Conservation (phyloP, 2,888 invertebrate genomes). For the Nemapogon koenigi region DNA sequence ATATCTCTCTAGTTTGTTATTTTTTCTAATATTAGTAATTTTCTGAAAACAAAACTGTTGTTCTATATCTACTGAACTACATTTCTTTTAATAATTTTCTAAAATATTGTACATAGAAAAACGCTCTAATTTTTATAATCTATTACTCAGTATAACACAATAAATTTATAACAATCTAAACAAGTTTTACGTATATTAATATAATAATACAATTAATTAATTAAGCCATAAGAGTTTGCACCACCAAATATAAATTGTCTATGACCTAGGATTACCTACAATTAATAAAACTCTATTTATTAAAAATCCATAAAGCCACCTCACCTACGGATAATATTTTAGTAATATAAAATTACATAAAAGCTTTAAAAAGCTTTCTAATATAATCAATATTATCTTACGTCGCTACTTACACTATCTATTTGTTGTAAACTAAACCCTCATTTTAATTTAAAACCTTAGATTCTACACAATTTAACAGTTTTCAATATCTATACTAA, state of each 20-base stretch:
- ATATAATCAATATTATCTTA: constrained; percentile 4
- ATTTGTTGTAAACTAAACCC: neutral
- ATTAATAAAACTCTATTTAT: too few relatives aligned
- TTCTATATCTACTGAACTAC: too few relatives aligned
- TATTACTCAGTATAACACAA: too few relatives aligned
- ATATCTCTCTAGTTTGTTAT: too few relatives aligned
- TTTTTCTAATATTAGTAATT: too few relatives aligned
- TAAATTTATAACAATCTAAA: too few relatives aligned
- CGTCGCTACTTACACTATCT: neutral
- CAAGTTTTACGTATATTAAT: too few relatives aligned
- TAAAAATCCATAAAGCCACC: constrained; percentile 1
- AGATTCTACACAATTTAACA: neutral
- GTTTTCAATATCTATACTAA: neutral
- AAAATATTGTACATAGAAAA: too few relatives aligned
- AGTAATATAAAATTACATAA: constrained; percentile 6
- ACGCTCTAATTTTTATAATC: too few relatives aligned
- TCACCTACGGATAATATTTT: neutral
- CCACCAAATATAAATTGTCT: constrained; percentile 40
- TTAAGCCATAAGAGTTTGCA: constrained; percentile 57
- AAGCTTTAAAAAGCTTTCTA: constrained; percentile 1
- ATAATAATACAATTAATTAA: too few relatives aligned
- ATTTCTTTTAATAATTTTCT: too few relatives aligned
- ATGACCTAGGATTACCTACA: constrained; percentile 6
- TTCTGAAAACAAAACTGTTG: too few relatives aligned
- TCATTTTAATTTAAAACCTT: neutral